Conservation (phyloP, 2,113 vertebrate species). For the Porphyrio hochstetteri region DNA sequence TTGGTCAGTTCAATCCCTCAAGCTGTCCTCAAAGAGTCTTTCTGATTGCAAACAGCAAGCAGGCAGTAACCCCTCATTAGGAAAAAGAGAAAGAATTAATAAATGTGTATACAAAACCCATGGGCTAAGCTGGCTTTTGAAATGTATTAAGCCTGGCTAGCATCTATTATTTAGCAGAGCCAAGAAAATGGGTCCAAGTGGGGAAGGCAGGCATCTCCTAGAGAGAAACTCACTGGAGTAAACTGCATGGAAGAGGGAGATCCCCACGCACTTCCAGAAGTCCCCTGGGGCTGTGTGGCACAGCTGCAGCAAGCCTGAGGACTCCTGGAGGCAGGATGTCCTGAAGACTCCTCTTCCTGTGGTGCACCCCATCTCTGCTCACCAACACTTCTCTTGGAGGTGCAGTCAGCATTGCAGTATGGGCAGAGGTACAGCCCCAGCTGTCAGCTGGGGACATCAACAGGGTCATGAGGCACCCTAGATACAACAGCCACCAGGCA, state of each 20-base stretch:
- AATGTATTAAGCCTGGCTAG: not conserved
- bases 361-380: not conserved
- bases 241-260: not conserved
- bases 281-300: accelerated
- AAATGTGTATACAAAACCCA: not conserved
- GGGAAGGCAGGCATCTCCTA: not conserved
- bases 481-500: not conserved
- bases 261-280: not conserved
- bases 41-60: not conserved
- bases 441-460: not conserved
- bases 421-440: not conserved
- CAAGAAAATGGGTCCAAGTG: not conserved
- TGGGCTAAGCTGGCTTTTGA: not conserved
- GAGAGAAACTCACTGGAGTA: not conserved
- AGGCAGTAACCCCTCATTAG: not conserved
- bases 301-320: not conserved
- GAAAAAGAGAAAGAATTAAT: not conserved
- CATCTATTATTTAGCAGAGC: not conserved
- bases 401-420: not conserved
- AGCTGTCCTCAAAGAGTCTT: not conserved
- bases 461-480: not conserved
- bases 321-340: not conserved
- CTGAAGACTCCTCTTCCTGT: not conserved
- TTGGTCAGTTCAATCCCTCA: not conserved
- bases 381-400: not conserved